Percentiles rank a stretch among this genome's conserved stretches.
Evolutionary conservation across 2,888 invertebrate genomes (phyloP).

Genomic region (Caenorhabditis auriculariae): DNA sequence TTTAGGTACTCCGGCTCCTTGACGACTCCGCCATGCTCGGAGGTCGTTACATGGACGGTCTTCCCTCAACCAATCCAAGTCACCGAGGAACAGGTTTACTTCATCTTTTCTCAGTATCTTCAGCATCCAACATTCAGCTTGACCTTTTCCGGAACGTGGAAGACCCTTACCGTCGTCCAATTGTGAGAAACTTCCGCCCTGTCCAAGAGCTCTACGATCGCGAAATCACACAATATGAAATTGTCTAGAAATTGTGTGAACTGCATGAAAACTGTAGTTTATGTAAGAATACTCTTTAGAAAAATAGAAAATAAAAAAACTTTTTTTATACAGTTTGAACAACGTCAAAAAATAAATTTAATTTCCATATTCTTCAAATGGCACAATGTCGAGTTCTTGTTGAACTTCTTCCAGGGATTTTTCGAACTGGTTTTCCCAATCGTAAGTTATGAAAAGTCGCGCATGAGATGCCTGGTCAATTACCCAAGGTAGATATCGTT

Average conservation of each 20-base stretch:
- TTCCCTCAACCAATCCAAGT: conserved; percentile 58
- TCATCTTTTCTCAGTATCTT: too few species aligned
- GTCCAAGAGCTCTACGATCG: conserved; percentile 50
- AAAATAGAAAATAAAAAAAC: too few species aligned
- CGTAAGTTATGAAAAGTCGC: conserved; percentile 50
- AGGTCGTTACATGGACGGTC: conserved; percentile 58
- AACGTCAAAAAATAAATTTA: too few species aligned
- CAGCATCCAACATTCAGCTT: conserved; percentile 19
- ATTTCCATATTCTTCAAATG: too few species aligned
- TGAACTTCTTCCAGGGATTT: conserved; percentile 43
- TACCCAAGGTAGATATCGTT: conserved; percentile 53
- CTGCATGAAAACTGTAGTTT: too few species aligned
- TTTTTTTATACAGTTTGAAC: too few species aligned
- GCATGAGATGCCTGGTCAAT: conserved; percentile 48
- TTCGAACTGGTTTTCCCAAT: conserved; percentile 58
- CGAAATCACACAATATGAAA: conserved; percentile 25
- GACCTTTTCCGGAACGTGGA: conserved; percentile 50
- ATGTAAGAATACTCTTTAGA: too few species aligned
- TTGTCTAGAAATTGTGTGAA: too few species aligned
- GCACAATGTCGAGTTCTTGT: conserved; percentile 26
- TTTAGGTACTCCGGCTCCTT: conserved; percentile 56
- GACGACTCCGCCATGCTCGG: conserved; percentile 61
- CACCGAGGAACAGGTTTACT: conserved; percentile 48
- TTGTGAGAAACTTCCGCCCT: conserved; percentile 55
- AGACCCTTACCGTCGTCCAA: conserved; percentile 39